Percentiles rank a stretch among this genome's conserved stretches.
These are phyloP conservation scores for Oxyura jamaicensis DNA, from an alignment of 2,113 vertebrate species.

Conservation along the genomic window DNA sequence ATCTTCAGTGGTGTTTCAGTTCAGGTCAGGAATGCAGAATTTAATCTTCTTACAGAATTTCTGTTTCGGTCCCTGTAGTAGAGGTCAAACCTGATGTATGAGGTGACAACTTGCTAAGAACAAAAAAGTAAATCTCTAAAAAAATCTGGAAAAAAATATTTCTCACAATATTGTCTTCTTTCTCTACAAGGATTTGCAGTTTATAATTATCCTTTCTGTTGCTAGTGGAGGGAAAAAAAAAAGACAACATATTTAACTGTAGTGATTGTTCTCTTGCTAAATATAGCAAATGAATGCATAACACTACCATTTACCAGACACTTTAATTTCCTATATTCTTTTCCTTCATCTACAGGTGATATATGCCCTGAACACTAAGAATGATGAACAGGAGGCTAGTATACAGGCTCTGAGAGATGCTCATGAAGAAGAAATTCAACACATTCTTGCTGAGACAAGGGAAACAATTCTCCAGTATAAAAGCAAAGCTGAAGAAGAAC, in stretches of 20 bases:
- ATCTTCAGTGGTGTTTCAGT: neutral
- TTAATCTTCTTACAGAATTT: neutral
- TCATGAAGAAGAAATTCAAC: slow-evolving; percentile 87
- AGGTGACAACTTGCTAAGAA: neutral
- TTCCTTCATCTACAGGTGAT: slow-evolving; percentile 84
- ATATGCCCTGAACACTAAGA: slow-evolving; percentile 92
- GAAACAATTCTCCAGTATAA: slow-evolving; percentile 74
- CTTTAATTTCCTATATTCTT: neutral
- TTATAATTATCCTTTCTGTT: neutral
- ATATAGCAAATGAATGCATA: neutral
- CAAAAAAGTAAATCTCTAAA: neutral
- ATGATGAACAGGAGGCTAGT: slow-evolving; percentile 90
- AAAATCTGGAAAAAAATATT: neutral
- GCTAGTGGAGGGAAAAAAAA: neutral
- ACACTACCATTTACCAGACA: neutral
- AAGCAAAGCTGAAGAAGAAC: slow-evolving; percentile 75
- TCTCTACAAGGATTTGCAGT: neutral
- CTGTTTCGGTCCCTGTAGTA: neutral
- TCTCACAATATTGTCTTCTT: neutral
- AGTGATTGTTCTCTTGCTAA: neutral
- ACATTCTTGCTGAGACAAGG: slow-evolving; percentile 81
- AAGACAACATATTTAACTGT: neutral
- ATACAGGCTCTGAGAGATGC: slow-evolving; percentile 84
- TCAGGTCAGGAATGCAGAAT: neutral
- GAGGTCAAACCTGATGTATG: neutral